These are phyloP conservation scores for Gymnogyps californianus DNA, from an alignment of 2,113 vertebrate species.

Conservation along the genomic window DNA sequence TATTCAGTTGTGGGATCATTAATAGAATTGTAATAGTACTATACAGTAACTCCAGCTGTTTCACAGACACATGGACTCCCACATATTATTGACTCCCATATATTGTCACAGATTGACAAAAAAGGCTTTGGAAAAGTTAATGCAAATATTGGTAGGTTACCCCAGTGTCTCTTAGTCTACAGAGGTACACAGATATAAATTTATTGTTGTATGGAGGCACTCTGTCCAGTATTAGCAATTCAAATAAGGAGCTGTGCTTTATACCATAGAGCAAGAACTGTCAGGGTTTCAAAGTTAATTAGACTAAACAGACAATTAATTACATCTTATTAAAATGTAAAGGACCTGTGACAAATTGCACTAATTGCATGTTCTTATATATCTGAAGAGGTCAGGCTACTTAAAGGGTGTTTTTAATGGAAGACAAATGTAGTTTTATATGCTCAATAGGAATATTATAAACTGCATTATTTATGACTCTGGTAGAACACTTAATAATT, in stretches of 20 bases:
- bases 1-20: background rate
- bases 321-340: constrained; percentile 77
- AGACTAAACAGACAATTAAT: constrained; percentile 80
- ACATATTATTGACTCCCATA: background rate
- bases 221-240: constrained; percentile 72
- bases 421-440: constrained; percentile 76
- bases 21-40: background rate
- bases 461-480: constrained; percentile 78
- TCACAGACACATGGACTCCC: background rate
- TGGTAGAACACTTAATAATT: constrained; percentile 72
- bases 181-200: constrained; percentile 1
- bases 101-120: background rate
- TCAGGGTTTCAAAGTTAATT: constrained; percentile 78
- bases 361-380: constrained; percentile 73
- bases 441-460: constrained; percentile 74
- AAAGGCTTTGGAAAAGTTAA: background rate
- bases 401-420: constrained; percentile 72
- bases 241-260: constrained; percentile 63
- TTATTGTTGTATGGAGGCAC: constrained; percentile 9
- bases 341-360: constrained; percentile 79
- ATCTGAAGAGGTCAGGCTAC: constrained; percentile 76
- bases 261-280: constrained; percentile 67
- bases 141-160: background rate
- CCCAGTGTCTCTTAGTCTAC: background rate
- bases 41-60: background rate